Evolutionary conservation across 2,888 invertebrate species (phyloP).

Genomic region (Cephonodes hylas): DNA sequence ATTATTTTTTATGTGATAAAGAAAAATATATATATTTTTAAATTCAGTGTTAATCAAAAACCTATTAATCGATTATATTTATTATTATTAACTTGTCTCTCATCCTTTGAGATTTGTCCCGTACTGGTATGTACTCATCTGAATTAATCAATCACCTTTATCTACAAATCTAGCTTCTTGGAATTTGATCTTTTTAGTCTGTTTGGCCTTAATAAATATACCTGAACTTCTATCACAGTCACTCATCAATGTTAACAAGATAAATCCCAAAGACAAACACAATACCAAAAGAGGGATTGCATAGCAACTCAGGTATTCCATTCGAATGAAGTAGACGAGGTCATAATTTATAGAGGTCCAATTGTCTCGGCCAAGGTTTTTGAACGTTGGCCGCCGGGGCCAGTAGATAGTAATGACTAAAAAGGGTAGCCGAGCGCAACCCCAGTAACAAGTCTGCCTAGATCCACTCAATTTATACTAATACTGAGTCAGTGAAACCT

Average conservation of each 20-base stretch:
- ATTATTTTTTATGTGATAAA: too few relatives aligned
- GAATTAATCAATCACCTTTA: too few relatives aligned
- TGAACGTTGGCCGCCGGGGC: conserved; percentile 18
- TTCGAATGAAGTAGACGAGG: conserved; percentile 21
- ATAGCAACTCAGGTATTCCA: neutral
- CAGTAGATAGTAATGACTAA: conserved; percentile 8
- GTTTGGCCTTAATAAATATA: too few relatives aligned
- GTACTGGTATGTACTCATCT: too few relatives aligned
- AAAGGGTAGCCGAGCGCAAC: conserved; percentile 2
- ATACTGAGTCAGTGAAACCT: conserved; percentile 30
- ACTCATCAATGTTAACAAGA: neutral
- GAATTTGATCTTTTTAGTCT: too few relatives aligned
- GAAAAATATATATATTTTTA: too few relatives aligned
- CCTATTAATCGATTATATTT: too few relatives aligned
- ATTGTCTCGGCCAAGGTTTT: conserved; percentile 29
- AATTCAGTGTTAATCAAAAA: too few relatives aligned
- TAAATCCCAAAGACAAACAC: neutral
- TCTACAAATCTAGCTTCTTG: too few relatives aligned
- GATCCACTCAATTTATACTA: conserved; percentile 33
- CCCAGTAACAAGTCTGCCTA: conserved; percentile 9
- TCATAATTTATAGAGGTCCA: conserved; percentile 27
- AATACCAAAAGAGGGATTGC: neutral
- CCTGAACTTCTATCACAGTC: neutral
- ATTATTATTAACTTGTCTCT: too few relatives aligned
- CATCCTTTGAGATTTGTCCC: too few relatives aligned